Evolutionary conservation across 1,140 invertebrate species (phyloP), one percentile per base, ranked within the genome.

Genomic region (Drosophila kurseongensis): DNA sequence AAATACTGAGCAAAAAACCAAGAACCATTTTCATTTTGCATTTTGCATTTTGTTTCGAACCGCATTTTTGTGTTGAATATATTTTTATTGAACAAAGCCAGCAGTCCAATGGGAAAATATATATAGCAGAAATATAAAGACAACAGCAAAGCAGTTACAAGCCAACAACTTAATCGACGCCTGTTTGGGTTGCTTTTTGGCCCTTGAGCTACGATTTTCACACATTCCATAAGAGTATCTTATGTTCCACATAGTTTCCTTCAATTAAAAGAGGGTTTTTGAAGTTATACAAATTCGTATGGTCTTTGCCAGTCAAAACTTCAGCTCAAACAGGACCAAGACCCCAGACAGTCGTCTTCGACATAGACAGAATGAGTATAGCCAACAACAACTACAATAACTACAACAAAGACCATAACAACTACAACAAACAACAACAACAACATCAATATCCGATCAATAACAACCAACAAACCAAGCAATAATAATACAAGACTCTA

Each of bases 381-480:
- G 78, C 84, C 69, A 72, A 76, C 66, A 80, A 77, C 32, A 80
- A 75, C 66, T 55, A 78, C 75, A 63, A 78, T 55, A 77, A 78
- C 44, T 32, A 63, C 84, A 78, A 50, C 71, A 79, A 58, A 54
- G 66, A 76, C 61, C 61, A 80, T 50, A 83, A 69, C 52, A 74
- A 62, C 62, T 69, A 67, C 55, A 82, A 73, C 45, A 44, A 69
- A 60, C 67, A 85, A 61, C 66, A 75, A 48, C 47, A 51, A 84
- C 55, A 80, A 83, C 82, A 82, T 67, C 77, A 85, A 85, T 73
- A 90, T 84, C 81, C 80, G 80, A 84, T 84, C 81, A 80, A 80
- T 83, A 82, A 71, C 65, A 83, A 85, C 61, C 69, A 79, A 69
- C 63, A 79, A 81, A 80, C 36, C 66, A 59, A 82, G 54, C 66